Percentiles rank a stretch among this genome's conserved stretches.
Evolutionary conservation across 2,797 vertebrate species (phyloP).

Genomic region (Centroberyx gerrardi): DNA sequence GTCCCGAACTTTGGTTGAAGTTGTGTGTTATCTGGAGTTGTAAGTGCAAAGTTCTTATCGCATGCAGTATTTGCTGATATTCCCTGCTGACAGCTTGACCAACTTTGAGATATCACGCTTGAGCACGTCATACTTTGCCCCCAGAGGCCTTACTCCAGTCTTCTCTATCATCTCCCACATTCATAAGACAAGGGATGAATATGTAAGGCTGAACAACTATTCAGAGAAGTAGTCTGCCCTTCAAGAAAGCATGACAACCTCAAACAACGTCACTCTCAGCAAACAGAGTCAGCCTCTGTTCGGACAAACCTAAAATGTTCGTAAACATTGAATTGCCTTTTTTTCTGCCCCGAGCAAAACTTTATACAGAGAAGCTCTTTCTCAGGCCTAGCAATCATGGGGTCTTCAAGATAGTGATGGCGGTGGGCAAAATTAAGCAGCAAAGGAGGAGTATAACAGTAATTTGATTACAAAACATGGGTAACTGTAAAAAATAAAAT

Average conservation of each 20-base stretch:
- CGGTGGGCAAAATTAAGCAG: slow-evolving; percentile 59
- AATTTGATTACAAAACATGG: slow-evolving; percentile 50
- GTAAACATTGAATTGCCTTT: slow-evolving; percentile 12
- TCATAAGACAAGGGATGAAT: slow-evolving; percentile 28
- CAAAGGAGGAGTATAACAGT: slow-evolving; percentile 35
- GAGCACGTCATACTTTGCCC: slow-evolving; percentile 43
- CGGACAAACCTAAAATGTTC: slow-evolving; percentile 28
- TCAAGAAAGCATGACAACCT: slow-evolving; percentile 32
- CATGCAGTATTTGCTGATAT: slow-evolving; percentile 35
- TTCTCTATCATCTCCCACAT: slow-evolving; percentile 16
- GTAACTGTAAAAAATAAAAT: slow-evolving; percentile 3
- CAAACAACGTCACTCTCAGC: slow-evolving; percentile 37
- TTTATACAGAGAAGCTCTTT: slow-evolving; percentile 61
- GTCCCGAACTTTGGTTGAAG: slow-evolving; percentile 55
- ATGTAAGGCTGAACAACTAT: slow-evolving; percentile 28
- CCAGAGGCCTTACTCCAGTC: slow-evolving; percentile 33
- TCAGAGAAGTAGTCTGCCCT: slow-evolving; percentile 28
- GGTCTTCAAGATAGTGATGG: slow-evolving; percentile 40
- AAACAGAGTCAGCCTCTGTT: slow-evolving; percentile 17
- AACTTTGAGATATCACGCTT: slow-evolving; percentile 57
- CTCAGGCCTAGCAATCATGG: slow-evolving; percentile 47
- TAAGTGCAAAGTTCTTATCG: slow-evolving; percentile 49
- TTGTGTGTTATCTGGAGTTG: slow-evolving; percentile 37
- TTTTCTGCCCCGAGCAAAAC: slow-evolving; percentile 37
- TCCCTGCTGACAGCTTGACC: slow-evolving; percentile 47